Conservation (phyloP, 2,888 invertebrate species). For the Troides aeacus region DNA sequence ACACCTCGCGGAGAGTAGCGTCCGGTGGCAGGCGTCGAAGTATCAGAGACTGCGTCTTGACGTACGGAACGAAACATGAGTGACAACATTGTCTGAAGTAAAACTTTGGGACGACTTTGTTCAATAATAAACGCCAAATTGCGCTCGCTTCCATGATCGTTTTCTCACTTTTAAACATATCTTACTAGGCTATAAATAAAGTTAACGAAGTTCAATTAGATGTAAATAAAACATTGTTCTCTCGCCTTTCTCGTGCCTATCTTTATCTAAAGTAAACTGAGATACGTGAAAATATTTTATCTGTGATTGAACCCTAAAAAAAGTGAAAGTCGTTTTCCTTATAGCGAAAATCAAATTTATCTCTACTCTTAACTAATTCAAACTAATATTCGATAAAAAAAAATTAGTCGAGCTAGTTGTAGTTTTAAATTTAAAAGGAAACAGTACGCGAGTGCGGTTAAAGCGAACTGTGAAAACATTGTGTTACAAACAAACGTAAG, state of each 20-base stretch:
- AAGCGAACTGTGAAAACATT: conserved; percentile 30
- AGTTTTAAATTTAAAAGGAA: conserved; percentile 40
- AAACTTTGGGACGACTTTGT: conserved; percentile 41
- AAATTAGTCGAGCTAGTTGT: conserved; percentile 53
- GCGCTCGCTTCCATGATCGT: conserved; percentile 76
- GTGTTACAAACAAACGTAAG: conserved; percentile 30
- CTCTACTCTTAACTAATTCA: conserved; percentile 26
- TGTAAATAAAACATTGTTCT: conserved; percentile 55
- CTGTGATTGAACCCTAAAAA: conserved; percentile 67
- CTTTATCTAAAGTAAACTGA: conserved; percentile 63
- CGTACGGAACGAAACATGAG: conserved; percentile 76
- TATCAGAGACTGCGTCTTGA: conserved; percentile 75
- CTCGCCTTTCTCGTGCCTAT: conserved; percentile 77
- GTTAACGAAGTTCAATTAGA: conserved; percentile 58
- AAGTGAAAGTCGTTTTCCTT: conserved; percentile 56
- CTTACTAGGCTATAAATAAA: conserved; percentile 53
- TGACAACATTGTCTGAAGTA: conserved; percentile 43
- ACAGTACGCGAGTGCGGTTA: conserved; percentile 32
- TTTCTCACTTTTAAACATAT: conserved; percentile 70
- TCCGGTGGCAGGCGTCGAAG: conserved; percentile 75
- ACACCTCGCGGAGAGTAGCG: conserved; percentile 60
- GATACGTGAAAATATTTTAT: conserved; percentile 51
- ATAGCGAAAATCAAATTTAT: conserved; percentile 53
- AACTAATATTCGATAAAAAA: conserved; percentile 31
- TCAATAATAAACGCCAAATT: conserved; percentile 68